Percentiles rank a stretch among this genome's conserved stretches.
Conservation (phyloP, 2,888 invertebrate species). For the Dione juno region DNA sequence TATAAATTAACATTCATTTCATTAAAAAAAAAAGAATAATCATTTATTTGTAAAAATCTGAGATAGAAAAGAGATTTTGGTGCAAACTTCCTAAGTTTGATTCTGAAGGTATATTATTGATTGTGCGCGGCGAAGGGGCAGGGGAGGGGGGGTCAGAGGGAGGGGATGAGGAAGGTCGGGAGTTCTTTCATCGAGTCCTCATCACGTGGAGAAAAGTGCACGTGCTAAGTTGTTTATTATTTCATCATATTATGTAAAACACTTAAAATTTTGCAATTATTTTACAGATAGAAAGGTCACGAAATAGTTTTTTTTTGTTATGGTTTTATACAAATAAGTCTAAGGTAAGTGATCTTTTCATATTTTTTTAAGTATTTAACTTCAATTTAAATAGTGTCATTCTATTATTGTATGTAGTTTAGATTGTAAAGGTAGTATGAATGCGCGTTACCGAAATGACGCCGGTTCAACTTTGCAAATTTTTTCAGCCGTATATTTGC, state of each 20-base stretch:
- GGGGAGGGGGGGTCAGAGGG: constrained; percentile 43
- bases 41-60: neutral
- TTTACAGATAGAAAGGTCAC: neutral
- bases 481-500: neutral
- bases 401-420: too few relatives aligned
- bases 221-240: constrained; percentile 44
- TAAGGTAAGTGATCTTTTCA: neutral
- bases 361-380: neutral
- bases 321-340: too few relatives aligned
- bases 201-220: constrained; percentile 45
- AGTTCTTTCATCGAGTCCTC: constrained; percentile 47
- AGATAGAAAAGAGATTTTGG: constrained; percentile 48
- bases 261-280: neutral
- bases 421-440: neutral
- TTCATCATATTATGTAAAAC: constrained; percentile 5
- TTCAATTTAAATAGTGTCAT: too few relatives aligned
- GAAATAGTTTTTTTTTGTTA: neutral
- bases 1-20: neutral
- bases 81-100: constrained; percentile 49
- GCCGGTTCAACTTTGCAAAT: neutral
- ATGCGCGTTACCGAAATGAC: neutral
- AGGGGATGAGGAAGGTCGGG: constrained; percentile 69
- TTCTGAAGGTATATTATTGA: constrained; percentile 65
- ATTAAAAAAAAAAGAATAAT: constrained; percentile 12
- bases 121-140: constrained; percentile 55